phyloP scores from a whole-genome alignment of 2,797 vertebrate species.

The Sebastes diaconus region DNA sequence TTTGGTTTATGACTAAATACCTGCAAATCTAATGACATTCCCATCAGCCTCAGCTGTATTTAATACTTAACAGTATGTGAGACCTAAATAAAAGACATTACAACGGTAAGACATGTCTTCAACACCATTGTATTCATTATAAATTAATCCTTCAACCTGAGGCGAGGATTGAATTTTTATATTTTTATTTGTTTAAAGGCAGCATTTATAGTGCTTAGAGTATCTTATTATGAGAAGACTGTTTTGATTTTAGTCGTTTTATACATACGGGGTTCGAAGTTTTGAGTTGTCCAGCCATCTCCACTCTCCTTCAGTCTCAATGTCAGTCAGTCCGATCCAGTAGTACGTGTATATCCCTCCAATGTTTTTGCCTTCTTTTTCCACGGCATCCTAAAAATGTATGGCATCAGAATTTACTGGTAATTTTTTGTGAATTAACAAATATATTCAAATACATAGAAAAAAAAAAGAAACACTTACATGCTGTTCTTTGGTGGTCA shows the following conservation, averaged over 20 bases:
- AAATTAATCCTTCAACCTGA: not conserved
- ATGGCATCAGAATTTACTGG: not conserved
- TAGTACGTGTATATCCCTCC: not conserved
- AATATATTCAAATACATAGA: not conserved
- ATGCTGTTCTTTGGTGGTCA: slow-evolving; percentile 35
- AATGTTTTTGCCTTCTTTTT: slow-evolving; percentile 16
- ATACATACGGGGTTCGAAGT: slow-evolving; percentile 14
- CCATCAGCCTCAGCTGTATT: not conserved
- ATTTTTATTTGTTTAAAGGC: not conserved
- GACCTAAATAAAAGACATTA: not conserved
- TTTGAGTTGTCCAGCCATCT: slow-evolving; percentile 34
- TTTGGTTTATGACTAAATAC: not conserved
- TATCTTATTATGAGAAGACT: not conserved
- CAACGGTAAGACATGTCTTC: not conserved
- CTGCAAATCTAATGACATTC: not conserved
- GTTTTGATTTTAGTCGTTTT: not conserved
- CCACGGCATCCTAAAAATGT: slow-evolving; percentile 22
- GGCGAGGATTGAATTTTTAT: not conserved
- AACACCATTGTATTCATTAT: not conserved
- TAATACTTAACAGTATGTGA: not conserved
- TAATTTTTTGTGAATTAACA: not conserved
- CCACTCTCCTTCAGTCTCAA: slow-evolving; percentile 23
- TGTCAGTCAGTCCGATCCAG: slow-evolving; percentile 44
- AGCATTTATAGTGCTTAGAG: not conserved
- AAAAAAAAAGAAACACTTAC: slow-evolving; percentile 10